These are phyloP conservation scores for Fragum sueziense DNA, from an alignment of 2,888 invertebrate species.

Conservation along the genomic window DNA sequence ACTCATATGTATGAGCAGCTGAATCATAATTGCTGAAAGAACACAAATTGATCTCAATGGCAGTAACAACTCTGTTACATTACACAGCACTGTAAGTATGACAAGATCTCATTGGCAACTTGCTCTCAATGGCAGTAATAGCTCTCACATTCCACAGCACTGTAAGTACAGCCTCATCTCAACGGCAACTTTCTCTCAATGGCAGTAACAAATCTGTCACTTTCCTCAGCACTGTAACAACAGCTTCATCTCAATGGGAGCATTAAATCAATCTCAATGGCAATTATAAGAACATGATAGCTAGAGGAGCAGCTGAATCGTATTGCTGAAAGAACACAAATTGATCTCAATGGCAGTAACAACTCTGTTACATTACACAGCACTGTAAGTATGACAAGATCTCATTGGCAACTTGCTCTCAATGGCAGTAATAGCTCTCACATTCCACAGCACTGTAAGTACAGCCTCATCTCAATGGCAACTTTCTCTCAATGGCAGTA, in stretches of 20 bases:
- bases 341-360: slow-evolving; percentile 72
- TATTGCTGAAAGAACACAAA: slow-evolving; percentile 81
- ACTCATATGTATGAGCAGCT: slow-evolving; percentile 93
- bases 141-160: no score
- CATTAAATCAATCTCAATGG: no score
- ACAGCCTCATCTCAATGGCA: no score
- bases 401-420: slow-evolving; percentile 4
- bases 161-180: no score
- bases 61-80: slow-evolving; percentile 79
- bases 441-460: no score
- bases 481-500: slow-evolving; percentile 76
- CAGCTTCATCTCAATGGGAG: no score
- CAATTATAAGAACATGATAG: no score
- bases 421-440: slow-evolving; percentile 1
- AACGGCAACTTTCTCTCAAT: slow-evolving; percentile 71
- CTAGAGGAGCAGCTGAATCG: slow-evolving; percentile 89
- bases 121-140: no score
- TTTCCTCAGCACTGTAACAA: slow-evolving; percentile 82
- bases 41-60: slow-evolving; percentile 78
- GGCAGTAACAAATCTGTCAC: slow-evolving; percentile 78
- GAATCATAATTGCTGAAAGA: slow-evolving; percentile 84
- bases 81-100: slow-evolving; percentile 80
- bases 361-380: slow-evolving; percentile 81
- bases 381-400: slow-evolving; percentile 79
- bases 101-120: no score